These are phyloP conservation scores for Lepidothrix coronata DNA, from an alignment of 2,113 vertebrate genomes.

Conservation along the genomic window DNA sequence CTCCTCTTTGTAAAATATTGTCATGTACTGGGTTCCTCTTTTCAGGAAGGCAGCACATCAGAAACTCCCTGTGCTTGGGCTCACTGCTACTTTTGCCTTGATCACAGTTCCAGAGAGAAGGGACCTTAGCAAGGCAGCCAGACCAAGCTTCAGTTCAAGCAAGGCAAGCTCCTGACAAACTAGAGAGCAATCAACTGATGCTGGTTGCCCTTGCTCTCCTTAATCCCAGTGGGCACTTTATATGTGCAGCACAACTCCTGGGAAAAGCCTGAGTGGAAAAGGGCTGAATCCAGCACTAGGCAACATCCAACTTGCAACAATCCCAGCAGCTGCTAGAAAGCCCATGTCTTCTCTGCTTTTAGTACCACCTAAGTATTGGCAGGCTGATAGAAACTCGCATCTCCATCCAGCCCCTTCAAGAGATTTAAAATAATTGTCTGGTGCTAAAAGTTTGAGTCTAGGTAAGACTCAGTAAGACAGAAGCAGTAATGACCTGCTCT, in stretches of 20 bases:
- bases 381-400: background rate
- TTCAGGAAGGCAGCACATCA: background rate
- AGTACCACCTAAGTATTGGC: background rate
- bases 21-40: background rate
- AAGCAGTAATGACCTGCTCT: background rate
- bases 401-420: background rate
- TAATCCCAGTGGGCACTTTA: background rate
- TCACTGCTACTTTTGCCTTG: background rate
- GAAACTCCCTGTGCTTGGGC: background rate
- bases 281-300: background rate
- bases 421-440: background rate
- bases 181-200: background rate
- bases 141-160: background rate
- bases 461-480: background rate
- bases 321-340: background rate
- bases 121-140: background rate
- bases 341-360: background rate
- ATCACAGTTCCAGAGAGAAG: background rate
- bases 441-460: background rate
- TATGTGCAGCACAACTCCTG: background rate
- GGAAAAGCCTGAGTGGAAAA: background rate
- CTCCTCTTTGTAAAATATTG: background rate
- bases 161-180: background rate
- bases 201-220: background rate
- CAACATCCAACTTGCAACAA: background rate